These are phyloP conservation scores for Pedetes capensis DNA, from an alignment of 2,113 vertebrate genomes.

Conservation along the genomic window DNA sequence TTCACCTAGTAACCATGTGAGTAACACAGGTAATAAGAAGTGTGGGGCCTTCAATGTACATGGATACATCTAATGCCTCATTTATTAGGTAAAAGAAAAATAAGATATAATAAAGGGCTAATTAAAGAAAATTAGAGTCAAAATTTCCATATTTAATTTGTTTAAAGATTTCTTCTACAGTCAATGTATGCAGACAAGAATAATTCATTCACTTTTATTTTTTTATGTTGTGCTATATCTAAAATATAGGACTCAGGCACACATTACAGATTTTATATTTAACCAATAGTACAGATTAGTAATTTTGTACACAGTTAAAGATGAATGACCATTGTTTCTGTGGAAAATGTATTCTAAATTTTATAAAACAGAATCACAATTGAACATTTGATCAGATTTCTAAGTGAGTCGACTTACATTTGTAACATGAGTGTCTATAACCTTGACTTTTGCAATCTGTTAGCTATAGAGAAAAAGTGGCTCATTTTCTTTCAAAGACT, in stretches of 20 bases:
- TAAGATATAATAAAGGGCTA: neutral
- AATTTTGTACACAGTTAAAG: neutral
- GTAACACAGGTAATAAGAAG: neutral
- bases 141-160: neutral
- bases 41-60: neutral
- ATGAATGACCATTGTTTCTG: neutral
- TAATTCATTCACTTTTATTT: neutral
- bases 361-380: neutral
- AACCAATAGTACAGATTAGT: neutral
- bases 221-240: neutral
- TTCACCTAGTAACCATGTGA: neutral
- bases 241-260: neutral
- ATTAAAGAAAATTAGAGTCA: neutral
- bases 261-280: neutral
- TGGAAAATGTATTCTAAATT: neutral
- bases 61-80: neutral
- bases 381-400: neutral
- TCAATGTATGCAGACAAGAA: neutral
- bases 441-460: neutral
- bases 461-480: neutral
- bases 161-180: neutral
- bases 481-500: neutral
- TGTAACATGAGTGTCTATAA: neutral
- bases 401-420: neutral
- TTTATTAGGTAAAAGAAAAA: neutral